Evolutionary conservation across 2,113 vertebrate genomes (phyloP).

Genomic region (Suncus etruscus): DNA sequence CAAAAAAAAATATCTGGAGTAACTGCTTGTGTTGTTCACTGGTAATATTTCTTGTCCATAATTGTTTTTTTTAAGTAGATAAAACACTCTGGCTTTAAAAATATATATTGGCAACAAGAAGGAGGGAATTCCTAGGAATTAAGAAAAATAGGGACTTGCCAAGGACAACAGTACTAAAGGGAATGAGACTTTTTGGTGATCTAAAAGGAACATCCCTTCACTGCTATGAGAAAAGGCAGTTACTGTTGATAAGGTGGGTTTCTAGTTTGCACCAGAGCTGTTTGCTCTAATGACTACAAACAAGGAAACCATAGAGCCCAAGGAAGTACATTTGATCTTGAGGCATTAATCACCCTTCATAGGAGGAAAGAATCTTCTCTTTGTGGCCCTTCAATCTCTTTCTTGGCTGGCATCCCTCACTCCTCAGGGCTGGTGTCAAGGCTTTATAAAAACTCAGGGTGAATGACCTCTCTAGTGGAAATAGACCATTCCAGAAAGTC

Average conservation of each 20-base stretch:
- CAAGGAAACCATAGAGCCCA: not conserved
- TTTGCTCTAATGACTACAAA: not conserved
- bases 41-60: not conserved
- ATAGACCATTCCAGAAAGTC: constrained; percentile 52
- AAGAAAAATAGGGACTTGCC: not conserved
- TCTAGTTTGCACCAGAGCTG: not conserved
- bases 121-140: not conserved
- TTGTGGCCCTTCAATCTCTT: constrained; percentile 51
- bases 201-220: not conserved
- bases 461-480: constrained; percentile 55
- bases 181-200: not conserved
- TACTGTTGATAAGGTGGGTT: not conserved
- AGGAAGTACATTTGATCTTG: constrained; percentile 54
- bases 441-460: constrained; percentile 35
- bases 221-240: not conserved
- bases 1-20: constrained; percentile 26
- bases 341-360: constrained; percentile 61
- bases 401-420: constrained; percentile 55
- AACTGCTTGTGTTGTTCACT: not conserved
- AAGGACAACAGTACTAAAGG: not conserved
- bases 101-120: not conserved
- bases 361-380: constrained; percentile 65
- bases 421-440: constrained; percentile 29
- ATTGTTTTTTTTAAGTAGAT: constrained; percentile 20
- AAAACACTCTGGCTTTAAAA: not conserved